Percentiles rank a stretch among this genome's conserved stretches.
phyloP scores from a whole-genome alignment of 2,888 invertebrate species.

The Acanthosepion lycidas region DNA sequence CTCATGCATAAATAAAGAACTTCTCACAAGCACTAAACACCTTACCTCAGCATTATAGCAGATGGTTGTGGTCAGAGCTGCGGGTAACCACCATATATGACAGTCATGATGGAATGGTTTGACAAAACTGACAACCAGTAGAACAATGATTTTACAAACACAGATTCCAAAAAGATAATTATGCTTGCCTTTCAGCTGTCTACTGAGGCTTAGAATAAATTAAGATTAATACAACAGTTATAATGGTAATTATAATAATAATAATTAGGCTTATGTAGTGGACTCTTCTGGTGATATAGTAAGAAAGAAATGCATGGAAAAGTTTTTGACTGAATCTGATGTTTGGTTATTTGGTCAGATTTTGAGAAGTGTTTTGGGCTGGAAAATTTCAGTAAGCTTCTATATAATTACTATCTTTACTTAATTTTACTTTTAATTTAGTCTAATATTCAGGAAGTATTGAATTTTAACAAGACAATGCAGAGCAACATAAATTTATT shows the following conservation, averaged over 20 bases:
- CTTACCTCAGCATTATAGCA: not conserved
- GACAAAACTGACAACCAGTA: slow-evolving; percentile 4
- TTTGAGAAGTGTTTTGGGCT: too few relatives aligned
- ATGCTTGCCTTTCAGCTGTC: not conserved
- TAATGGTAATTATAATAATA: not conserved
- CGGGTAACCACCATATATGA: not conserved
- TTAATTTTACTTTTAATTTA: too few relatives aligned
- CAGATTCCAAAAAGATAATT: not conserved
- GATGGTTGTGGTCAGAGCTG: not conserved
- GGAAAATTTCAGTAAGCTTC: too few relatives aligned
- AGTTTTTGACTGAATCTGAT: too few relatives aligned
- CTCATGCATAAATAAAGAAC: slow-evolving; percentile 17
- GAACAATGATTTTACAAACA: not conserved
- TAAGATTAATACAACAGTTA: not conserved
- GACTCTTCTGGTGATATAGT: too few relatives aligned
- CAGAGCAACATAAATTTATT: too few relatives aligned
- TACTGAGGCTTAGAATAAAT: not conserved
- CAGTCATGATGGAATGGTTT: slow-evolving; percentile 11
- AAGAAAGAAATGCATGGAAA: too few relatives aligned
- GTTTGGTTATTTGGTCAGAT: too few relatives aligned
- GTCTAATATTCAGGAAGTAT: too few relatives aligned
- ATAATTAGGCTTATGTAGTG: not conserved
- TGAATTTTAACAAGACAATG: too few relatives aligned
- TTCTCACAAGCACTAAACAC: not conserved
- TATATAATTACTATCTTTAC: too few relatives aligned